Conservation (phyloP, 2,888 invertebrate genomes). For the Agrotis puta region DNA sequence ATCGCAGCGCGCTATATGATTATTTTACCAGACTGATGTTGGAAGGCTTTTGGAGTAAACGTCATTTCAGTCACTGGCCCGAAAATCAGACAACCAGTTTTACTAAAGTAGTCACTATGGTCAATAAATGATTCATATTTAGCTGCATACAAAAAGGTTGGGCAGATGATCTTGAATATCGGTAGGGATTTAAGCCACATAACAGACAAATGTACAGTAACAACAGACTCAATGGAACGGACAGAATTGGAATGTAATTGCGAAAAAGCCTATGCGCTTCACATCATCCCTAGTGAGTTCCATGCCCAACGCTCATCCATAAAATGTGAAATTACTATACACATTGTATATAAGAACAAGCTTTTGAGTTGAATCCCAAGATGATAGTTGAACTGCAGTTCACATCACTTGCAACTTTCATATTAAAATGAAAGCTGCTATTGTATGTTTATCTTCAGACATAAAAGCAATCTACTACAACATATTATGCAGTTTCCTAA, state of each 20-base stretch:
- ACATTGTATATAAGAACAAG: too few species aligned
- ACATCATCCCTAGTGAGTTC: background rate
- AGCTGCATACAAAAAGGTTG: too few species aligned
- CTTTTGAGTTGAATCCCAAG: constrained; percentile 1
- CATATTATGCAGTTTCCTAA: constrained; percentile 1
- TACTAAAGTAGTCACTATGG: too few species aligned
- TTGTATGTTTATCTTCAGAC: constrained; percentile 12
- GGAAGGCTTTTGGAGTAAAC: too few species aligned
- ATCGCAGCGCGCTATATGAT: too few species aligned
- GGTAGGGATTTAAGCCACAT: background rate
- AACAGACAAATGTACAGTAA: background rate
- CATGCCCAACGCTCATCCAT: background rate
- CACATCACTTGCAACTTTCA: background rate
- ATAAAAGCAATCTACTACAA: background rate
- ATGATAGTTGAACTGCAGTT: background rate
- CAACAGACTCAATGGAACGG: background rate
- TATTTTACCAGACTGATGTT: too few species aligned
- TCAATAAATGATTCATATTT: too few species aligned
- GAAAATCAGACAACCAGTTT: too few species aligned
- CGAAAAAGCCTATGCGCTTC: background rate
- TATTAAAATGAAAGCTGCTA: constrained; percentile 1
- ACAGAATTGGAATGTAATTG: background rate
- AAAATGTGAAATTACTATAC: constrained; percentile 5
- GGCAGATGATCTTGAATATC: too few species aligned
- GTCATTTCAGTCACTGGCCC: too few species aligned